phyloP scores from a whole-genome alignment of 1,140 invertebrate species.

The Macrostomum lignano region DNA sequence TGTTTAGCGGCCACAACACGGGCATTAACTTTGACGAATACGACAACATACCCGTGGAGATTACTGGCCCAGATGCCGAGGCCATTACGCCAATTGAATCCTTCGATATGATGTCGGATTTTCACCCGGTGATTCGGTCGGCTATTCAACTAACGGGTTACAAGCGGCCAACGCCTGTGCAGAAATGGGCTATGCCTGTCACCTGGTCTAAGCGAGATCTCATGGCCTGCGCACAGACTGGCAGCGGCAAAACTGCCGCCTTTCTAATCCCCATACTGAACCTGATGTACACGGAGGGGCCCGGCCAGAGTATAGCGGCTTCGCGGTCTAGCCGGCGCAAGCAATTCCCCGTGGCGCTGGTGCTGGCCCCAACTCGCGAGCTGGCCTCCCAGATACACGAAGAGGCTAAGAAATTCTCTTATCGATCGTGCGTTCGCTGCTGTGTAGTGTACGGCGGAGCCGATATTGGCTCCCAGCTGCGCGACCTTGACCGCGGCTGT shows the following conservation, averaged over 20 bases:
- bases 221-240: conserved; percentile 90
- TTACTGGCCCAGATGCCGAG: conserved; percentile 38
- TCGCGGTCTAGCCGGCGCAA: not conserved
- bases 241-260: conserved; percentile 84
- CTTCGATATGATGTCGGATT: conserved; percentile 43
- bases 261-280: conserved; percentile 83
- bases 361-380: conserved; percentile 66
- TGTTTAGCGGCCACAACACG: too few relatives aligned
- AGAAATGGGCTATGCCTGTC: conserved; percentile 58
- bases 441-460: conserved; percentile 66
- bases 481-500: conserved; percentile 49
- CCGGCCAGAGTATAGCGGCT: conserved; percentile 11
- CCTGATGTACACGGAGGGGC: conserved; percentile 62
- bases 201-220: conserved; percentile 48
- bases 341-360: conserved; percentile 27
- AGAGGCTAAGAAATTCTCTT: conserved; percentile 61
- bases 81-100: conserved; percentile 30
- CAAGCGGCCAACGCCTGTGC: conserved; percentile 59
- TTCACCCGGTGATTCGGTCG: conserved; percentile 36
- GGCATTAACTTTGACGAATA: conserved; percentile 71
- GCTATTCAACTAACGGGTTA: conserved; percentile 57
- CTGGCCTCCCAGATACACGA: conserved; percentile 55
- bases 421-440: conserved; percentile 57
- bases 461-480: conserved; percentile 52
- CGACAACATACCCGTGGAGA: conserved; percentile 47